Percentiles rank a stretch among this genome's conserved stretches.
Evolutionary conservation across 30 jellyfish, hydroid and myxozoan species (phyloP).

Genomic region (Hydra vulgaris): DNA sequence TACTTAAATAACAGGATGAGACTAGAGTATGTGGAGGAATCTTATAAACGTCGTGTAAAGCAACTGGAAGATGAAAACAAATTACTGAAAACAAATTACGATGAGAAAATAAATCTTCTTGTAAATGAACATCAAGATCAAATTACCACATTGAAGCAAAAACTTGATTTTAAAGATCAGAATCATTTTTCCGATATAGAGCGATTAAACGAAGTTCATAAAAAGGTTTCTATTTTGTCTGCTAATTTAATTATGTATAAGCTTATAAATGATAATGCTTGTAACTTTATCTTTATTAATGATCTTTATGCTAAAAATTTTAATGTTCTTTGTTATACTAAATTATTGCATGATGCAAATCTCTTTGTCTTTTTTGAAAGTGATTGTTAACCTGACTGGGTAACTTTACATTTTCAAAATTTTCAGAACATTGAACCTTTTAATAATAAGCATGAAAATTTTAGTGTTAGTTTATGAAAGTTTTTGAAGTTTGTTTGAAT

Average conservation of each 20-base stretch:
- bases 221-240: conserved; percentile 32
- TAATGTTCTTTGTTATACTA: too few relatives aligned
- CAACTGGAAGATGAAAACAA: conserved; percentile 61
- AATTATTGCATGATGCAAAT: too few relatives aligned
- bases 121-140: conserved; percentile 46
- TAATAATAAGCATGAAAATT: too few relatives aligned
- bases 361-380: too few relatives aligned
- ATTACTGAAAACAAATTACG: conserved; percentile 9
- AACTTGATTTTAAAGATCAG: conserved; percentile 31
- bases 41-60: conserved; percentile 68
- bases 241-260: neutral
- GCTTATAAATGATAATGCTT: too few relatives aligned
- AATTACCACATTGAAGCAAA: conserved; percentile 23
- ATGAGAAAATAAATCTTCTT: conserved; percentile 41
- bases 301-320: too few relatives aligned
- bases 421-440: too few relatives aligned
- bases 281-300: too few relatives aligned
- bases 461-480: too few relatives aligned
- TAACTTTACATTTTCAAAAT: too few relatives aligned
- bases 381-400: too few relatives aligned
- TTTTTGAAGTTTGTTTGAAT: too few relatives aligned
- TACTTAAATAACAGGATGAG: neutral
- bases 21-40: conserved; percentile 45
- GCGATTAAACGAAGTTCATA: conserved; percentile 49
- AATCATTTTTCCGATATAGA: conserved; percentile 51